These are phyloP conservation scores for Thunnus thynnus DNA, from an alignment of 2,113 vertebrate species.

Conservation along the genomic window DNA sequence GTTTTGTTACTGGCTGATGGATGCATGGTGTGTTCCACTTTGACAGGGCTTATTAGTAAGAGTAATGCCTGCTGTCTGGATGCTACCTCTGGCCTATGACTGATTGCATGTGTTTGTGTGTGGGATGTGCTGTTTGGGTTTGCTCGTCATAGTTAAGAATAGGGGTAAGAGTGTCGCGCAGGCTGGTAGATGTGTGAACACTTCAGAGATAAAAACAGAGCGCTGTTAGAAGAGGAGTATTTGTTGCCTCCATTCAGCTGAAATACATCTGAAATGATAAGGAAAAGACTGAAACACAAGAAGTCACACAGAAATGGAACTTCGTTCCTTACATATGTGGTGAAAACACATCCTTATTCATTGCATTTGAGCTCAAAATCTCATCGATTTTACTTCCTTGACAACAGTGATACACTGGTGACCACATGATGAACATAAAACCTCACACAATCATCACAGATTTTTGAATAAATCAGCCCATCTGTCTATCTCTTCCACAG, in stretches of 20 bases:
- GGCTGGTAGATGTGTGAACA: constrained; percentile 36
- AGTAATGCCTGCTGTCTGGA: constrained; percentile 68
- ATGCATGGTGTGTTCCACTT: constrained; percentile 36
- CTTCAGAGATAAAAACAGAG: constrained; percentile 6
- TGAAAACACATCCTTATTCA: not conserved
- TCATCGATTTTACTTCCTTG: not conserved
- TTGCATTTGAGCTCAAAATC: not conserved
- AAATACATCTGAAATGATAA: constrained; percentile 4
- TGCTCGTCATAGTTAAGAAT: constrained; percentile 50
- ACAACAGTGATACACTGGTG: not conserved
- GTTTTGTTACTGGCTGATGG: constrained; percentile 50
- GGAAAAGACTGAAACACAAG: not conserved
- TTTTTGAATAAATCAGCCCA: constrained; percentile 13
- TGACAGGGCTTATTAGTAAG: constrained; percentile 76
- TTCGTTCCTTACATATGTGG: not conserved
- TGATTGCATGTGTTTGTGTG: constrained; percentile 52
- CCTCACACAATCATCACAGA: not conserved
- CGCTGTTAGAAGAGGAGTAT: not conserved
- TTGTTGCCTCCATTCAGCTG: constrained; percentile 7
- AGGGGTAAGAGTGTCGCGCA: not conserved
- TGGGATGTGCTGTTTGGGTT: constrained; percentile 54
- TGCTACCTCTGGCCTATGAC: constrained; percentile 50
- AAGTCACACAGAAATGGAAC: not conserved
- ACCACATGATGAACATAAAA: not conserved
- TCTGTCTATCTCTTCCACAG: constrained; percentile 1